Conservation (phyloP, 1,140 invertebrate genomes). For the Ostrea edulis region DNA sequence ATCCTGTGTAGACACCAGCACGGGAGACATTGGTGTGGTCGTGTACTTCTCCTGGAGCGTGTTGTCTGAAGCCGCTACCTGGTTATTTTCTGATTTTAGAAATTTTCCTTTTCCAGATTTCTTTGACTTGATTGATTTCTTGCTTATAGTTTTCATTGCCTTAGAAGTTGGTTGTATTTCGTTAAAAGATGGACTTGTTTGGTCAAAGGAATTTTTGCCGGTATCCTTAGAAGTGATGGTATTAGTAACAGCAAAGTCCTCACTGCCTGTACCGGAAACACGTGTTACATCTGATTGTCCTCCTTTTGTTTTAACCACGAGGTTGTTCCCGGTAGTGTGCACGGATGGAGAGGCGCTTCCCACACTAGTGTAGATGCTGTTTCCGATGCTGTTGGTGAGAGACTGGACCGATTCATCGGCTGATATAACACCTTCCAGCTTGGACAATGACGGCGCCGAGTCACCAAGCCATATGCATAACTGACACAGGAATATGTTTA, state of each 20-base stretch:
- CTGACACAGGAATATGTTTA: background rate
- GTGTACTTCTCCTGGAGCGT: background rate
- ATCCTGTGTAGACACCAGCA: background rate
- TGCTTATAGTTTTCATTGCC: background rate
- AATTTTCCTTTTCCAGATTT: background rate
- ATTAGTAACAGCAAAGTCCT: conserved; percentile 7
- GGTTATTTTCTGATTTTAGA: background rate
- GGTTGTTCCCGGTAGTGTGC: background rate
- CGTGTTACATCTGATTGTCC: background rate
- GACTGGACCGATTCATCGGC: background rate
- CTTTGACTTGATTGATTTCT: background rate
- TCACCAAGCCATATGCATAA: background rate
- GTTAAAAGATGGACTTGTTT: background rate
- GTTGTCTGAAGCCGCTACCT: background rate
- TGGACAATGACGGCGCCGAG: background rate
- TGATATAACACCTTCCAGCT: background rate
- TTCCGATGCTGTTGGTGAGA: background rate
- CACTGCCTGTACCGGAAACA: background rate
- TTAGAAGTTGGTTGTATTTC: background rate
- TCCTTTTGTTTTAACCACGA: background rate
- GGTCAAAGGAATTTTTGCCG: background rate
- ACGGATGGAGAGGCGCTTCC: background rate
- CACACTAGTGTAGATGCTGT: background rate
- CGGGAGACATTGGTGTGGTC: background rate
- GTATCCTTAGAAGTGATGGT: background rate